These are phyloP conservation scores for Arremon aurantiirostris DNA, from an alignment of 2,797 vertebrate species.

Conservation along the genomic window DNA sequence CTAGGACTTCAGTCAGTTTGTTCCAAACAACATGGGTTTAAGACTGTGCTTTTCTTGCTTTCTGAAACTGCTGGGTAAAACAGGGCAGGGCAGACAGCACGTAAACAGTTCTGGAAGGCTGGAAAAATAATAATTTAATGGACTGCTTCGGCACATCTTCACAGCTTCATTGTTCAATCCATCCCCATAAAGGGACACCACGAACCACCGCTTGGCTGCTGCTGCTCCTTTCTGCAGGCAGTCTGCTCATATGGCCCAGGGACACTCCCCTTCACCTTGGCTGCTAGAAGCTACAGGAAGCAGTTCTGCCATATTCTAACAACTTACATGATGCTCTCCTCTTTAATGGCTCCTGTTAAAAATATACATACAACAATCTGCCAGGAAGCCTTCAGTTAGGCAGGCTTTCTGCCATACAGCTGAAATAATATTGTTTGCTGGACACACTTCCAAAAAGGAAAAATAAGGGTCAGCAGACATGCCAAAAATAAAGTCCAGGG, in stretches of 20 bases:
- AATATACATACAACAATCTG: neutral
- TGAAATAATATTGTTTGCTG: slow-evolving; percentile 24
- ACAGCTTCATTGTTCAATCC: slow-evolving; percentile 52
- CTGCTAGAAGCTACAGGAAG: slow-evolving; percentile 20
- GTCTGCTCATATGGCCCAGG: neutral
- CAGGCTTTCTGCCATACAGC: slow-evolving; percentile 14
- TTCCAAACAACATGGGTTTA: neutral
- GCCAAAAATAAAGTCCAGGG: slow-evolving; percentile 47
- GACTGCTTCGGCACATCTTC: slow-evolving; percentile 58
- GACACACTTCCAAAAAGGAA: slow-evolving; percentile 53
- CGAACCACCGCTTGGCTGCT: neutral
- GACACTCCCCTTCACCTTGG: neutral
- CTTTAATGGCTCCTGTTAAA: neutral
- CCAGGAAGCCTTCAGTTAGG: neutral
- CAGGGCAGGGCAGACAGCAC: neutral
- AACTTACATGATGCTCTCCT: neutral
- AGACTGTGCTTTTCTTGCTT: neutral
- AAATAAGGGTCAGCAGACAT: slow-evolving; percentile 61
- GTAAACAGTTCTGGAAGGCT: slow-evolving; percentile 46
- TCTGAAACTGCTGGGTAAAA: slow-evolving; percentile 1
- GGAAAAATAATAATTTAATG: slow-evolving; percentile 64
- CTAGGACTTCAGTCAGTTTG: neutral
- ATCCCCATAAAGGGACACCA: neutral
- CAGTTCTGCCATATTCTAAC: neutral
- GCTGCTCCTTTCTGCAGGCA: neutral